Conservation (phyloP, 1,140 invertebrate species). For the Drosophila lini region DNA sequence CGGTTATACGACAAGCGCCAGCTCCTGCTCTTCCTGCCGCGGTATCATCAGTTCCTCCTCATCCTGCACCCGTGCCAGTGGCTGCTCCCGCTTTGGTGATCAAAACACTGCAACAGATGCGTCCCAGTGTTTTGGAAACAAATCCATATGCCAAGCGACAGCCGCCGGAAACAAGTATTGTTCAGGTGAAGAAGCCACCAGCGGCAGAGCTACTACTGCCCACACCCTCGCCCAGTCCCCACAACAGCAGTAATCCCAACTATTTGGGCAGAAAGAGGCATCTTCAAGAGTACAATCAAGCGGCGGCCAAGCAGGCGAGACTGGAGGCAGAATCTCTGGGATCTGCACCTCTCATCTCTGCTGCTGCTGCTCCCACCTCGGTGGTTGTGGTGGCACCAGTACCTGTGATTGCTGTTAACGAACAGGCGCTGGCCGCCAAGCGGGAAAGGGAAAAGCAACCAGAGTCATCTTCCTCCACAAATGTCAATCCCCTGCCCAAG, state of each 20-base stretch:
- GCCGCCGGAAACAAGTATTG: slow-evolving; percentile 58
- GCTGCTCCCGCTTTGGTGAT: slow-evolving; percentile 45
- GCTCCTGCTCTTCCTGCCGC: slow-evolving; percentile 15
- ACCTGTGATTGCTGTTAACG: slow-evolving; percentile 69
- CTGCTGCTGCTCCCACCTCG: neutral
- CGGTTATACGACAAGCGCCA: slow-evolving; percentile 53
- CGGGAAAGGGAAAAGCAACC: slow-evolving; percentile 40
- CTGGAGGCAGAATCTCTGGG: slow-evolving; percentile 37
- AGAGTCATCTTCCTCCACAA: neutral
- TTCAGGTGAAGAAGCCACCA: slow-evolving; percentile 21
- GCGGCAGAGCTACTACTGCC: slow-evolving; percentile 35
- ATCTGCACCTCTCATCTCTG: neutral
- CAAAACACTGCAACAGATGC: slow-evolving; percentile 51
- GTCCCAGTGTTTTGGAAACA: slow-evolving; percentile 51
- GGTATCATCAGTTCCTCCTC: slow-evolving; percentile 16
- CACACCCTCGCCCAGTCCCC: slow-evolving; percentile 28
- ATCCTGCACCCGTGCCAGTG: neutral
- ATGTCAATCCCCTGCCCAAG: slow-evolving; percentile 65
- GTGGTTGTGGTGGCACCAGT: slow-evolving; percentile 45
- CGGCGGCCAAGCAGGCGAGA: slow-evolving; percentile 55
- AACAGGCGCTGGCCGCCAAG: slow-evolving; percentile 56
- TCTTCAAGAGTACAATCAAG: slow-evolving; percentile 74
- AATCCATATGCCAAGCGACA: slow-evolving; percentile 53
- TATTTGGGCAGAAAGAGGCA: slow-evolving; percentile 75
- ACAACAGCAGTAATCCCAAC: slow-evolving; percentile 72